Conservation (phyloP, 2,888 invertebrate species). For the Epinotia nisella region DNA sequence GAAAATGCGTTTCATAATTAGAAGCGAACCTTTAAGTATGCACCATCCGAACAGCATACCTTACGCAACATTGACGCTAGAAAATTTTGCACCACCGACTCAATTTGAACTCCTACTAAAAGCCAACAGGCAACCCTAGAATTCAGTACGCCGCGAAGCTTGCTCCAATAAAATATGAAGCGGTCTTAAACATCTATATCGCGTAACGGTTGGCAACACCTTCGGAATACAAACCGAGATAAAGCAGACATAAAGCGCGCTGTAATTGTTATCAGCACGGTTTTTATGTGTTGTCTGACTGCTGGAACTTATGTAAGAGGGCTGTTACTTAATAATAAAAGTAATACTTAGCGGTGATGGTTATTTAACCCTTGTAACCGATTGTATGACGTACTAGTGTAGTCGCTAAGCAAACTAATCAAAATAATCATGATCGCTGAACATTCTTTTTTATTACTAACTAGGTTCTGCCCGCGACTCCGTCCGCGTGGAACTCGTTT, state of each 20-base stretch:
- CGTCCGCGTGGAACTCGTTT: too few species aligned
- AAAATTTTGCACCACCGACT: background rate
- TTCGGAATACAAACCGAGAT: constrained; percentile 75
- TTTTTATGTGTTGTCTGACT: constrained; percentile 41
- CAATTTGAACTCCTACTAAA: constrained; percentile 7
- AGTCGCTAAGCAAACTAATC: too few species aligned
- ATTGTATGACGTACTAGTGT: too few species aligned
- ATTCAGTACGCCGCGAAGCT: constrained; percentile 62
- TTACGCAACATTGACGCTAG: too few species aligned
- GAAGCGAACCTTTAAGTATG: too few species aligned
- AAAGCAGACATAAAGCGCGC: constrained; percentile 48
- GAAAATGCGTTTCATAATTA: too few species aligned
- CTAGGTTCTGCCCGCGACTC: too few species aligned
- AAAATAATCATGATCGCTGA: too few species aligned
- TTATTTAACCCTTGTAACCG: constrained; percentile 3
- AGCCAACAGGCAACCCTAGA: constrained; percentile 36
- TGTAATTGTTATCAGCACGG: constrained; percentile 36
- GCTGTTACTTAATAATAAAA: constrained; percentile 21
- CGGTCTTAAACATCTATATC: constrained; percentile 79
- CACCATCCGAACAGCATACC: too few species aligned
- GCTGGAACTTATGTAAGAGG: constrained; percentile 40
- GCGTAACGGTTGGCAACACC: constrained; percentile 79
- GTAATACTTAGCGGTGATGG: background rate
- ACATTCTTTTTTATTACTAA: too few species aligned
- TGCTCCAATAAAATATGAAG: constrained; percentile 80